A percentile compares a stretch with the other conserved stretches of the same genome.
These are phyloP conservation scores for Tanypteryx hageni DNA, from an alignment of 2,888 invertebrate genomes.

Conservation along the genomic window DNA sequence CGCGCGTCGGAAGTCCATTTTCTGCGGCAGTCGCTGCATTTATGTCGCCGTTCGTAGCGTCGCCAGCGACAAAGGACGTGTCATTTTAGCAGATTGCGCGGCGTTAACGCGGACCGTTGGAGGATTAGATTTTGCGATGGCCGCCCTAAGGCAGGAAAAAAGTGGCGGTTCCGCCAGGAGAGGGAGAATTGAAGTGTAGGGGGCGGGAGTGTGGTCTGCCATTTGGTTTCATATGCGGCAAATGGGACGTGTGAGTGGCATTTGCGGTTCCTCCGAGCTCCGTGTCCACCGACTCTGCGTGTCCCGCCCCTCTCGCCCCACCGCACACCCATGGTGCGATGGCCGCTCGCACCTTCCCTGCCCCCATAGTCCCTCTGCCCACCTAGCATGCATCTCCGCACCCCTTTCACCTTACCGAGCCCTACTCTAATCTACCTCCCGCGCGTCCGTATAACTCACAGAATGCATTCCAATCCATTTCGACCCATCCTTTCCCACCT, in stretches of 20 bases:
- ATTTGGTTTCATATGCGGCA: not conserved
- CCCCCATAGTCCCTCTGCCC: not conserved
- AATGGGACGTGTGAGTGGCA: conserved; percentile 17
- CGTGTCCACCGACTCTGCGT: not conserved
- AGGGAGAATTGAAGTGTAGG: not conserved
- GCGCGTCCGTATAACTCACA: not conserved
- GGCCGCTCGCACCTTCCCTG: not conserved
- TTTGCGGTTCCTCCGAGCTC: not conserved
- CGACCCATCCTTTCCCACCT: not conserved
- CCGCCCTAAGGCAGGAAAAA: not conserved
- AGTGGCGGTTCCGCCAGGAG: not conserved
- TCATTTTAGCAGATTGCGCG: not conserved
- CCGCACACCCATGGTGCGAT: not conserved
- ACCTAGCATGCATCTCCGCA: not conserved
- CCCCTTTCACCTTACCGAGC: not conserved
- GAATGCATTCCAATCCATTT: not conserved
- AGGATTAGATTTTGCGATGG: conserved; percentile 6
- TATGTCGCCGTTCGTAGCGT: not conserved
- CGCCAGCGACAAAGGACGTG: not conserved
- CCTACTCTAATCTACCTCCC: not conserved
- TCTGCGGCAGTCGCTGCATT: not conserved
- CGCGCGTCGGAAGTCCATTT: not conserved
- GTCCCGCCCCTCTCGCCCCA: not conserved
- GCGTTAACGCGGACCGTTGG: conserved; percentile 3
- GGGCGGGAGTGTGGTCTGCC: not conserved